These are phyloP conservation scores for Ammodytes marinus DNA, from an alignment of 2,113 vertebrate genomes.

Conservation along the genomic window DNA sequence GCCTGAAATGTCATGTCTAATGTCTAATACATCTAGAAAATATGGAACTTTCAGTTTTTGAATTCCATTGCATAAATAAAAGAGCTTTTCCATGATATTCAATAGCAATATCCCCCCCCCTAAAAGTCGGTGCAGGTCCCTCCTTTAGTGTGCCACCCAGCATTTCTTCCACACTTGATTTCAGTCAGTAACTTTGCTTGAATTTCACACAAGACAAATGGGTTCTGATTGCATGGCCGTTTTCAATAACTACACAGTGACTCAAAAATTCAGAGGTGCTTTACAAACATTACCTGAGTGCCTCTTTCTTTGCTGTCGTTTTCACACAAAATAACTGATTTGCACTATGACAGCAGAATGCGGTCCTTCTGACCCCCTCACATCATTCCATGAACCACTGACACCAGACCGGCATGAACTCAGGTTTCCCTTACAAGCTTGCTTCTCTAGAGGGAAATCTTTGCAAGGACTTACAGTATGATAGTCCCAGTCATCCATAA, in stretches of 20 bases:
- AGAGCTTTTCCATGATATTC: no score
- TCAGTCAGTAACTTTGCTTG: neutral
- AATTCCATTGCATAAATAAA: no score
- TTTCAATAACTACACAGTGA: slow-evolving; percentile 40
- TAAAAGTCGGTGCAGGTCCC: no score
- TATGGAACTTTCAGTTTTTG: no score
- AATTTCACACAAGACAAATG: neutral
- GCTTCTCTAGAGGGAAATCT: slow-evolving; percentile 45
- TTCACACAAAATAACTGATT: slow-evolving; percentile 59
- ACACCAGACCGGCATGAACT: slow-evolving; percentile 57
- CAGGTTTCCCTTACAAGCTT: slow-evolving; percentile 71
- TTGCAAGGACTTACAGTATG: slow-evolving; percentile 32
- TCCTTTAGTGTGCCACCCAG: no score
- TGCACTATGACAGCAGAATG: slow-evolving; percentile 48
- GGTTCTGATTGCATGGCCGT: slow-evolving; percentile 6
- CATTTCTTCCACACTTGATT: neutral
- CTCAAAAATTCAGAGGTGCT: slow-evolving; percentile 43
- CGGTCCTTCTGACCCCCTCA: slow-evolving; percentile 36
- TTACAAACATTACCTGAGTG: slow-evolving; percentile 44
- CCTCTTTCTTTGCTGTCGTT: slow-evolving; percentile 44
- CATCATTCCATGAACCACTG: slow-evolving; percentile 53
- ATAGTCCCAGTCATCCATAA: slow-evolving; percentile 61
- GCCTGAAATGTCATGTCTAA: no score
- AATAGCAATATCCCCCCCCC: no score
- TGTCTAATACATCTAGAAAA: no score